A percentile compares a stretch with the other conserved stretches of the same genome.
phyloP scores from a whole-genome alignment of 2,113 vertebrate genomes.

The Aptenodytes patagonicus region DNA sequence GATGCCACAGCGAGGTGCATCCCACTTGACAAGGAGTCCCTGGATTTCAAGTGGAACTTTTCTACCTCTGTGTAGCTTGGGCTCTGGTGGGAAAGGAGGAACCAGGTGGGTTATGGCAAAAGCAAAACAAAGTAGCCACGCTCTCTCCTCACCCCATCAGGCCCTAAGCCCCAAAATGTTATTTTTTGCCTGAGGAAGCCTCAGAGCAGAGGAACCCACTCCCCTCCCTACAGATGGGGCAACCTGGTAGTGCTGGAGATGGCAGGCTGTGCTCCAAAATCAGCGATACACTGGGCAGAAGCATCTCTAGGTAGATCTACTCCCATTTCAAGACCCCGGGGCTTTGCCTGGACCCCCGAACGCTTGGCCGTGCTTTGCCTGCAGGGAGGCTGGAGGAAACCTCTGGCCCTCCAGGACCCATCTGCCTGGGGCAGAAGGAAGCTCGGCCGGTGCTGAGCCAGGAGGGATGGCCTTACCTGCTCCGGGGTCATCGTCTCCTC shows the following conservation, averaged over 20 bases:
- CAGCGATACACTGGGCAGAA: background rate
- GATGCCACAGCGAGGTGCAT: slow-evolving; percentile 72
- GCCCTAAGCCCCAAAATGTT: background rate
- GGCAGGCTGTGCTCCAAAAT: background rate
- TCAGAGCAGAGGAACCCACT: background rate
- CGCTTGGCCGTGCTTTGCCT: background rate
- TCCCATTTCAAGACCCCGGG: background rate
- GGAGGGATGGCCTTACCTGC: slow-evolving; percentile 69
- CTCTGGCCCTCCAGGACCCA: accelerated
- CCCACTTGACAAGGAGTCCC: slow-evolving; percentile 75
- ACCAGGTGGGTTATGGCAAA: background rate
- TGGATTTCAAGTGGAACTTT: slow-evolving; percentile 72
- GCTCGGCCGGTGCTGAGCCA: accelerated
- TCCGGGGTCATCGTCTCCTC: slow-evolving; percentile 46
- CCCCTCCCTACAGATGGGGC: background rate
- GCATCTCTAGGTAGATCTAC: background rate
- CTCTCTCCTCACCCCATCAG: background rate
- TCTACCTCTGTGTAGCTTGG: slow-evolving; percentile 72
- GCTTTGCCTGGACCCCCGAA: background rate
- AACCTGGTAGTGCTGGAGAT: background rate
- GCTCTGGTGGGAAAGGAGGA: slow-evolving; percentile 69
- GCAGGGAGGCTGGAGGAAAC: background rate
- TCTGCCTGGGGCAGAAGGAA: background rate
- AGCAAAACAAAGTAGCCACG: background rate
- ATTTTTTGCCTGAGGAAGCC: background rate